Percentiles rank a stretch among this genome's conserved stretches.
Conservation (phyloP, 1,140 invertebrate species). For the Neodiprion lecontei region DNA sequence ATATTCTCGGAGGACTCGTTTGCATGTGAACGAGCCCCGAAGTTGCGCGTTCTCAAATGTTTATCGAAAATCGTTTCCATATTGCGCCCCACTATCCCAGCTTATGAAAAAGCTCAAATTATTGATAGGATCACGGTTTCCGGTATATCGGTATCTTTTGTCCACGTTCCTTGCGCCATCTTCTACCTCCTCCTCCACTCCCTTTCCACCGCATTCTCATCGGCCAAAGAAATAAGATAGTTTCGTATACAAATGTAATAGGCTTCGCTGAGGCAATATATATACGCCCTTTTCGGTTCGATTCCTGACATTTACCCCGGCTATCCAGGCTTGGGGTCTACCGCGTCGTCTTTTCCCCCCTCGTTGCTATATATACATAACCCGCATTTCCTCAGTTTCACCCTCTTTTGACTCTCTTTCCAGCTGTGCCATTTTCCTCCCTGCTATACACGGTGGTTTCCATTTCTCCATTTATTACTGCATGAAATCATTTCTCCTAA, state of each 20-base stretch:
- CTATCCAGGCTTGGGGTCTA: too few species aligned
- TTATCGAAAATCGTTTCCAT: background rate
- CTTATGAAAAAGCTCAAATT: constrained; percentile 5
- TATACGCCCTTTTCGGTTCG: background rate
- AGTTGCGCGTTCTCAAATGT: background rate
- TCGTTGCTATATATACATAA: too few species aligned
- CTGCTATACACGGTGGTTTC: too few species aligned
- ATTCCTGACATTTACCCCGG: too few species aligned
- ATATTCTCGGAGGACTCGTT: background rate
- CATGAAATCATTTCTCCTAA: too few species aligned
- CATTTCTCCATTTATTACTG: too few species aligned
- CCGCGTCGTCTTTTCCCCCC: too few species aligned
- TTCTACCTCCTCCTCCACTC: background rate
- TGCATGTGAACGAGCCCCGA: background rate
- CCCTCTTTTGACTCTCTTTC: too few species aligned
- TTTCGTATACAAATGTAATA: background rate
- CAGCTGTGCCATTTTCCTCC: too few species aligned
- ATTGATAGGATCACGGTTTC: background rate
- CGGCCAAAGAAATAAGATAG: background rate
- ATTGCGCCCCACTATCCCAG: background rate
- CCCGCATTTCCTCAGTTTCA: too few species aligned
- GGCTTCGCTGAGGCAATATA: background rate
- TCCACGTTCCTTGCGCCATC: background rate
- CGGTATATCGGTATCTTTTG: background rate
- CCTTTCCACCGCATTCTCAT: background rate